Conservation (phyloP, 2,797 vertebrate genomes). For the Rhodeus uyekii region DNA sequence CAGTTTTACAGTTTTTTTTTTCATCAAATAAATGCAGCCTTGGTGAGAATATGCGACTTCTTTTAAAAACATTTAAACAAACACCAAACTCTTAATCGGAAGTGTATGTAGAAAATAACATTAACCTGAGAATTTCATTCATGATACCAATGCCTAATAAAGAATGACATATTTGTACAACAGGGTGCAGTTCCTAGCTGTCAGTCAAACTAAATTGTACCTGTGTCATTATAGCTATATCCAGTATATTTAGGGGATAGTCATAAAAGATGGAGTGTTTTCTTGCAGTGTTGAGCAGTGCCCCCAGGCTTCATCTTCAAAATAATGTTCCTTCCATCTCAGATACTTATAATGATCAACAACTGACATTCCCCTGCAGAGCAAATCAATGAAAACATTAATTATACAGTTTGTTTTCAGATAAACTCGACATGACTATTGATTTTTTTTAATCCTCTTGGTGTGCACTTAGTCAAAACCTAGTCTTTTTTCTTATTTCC, state of each 20-base stretch:
- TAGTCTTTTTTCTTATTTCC: constrained; percentile 10
- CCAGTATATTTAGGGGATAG: not conserved
- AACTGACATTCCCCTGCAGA: constrained; percentile 29
- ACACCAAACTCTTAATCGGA: not conserved
- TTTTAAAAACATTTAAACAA: not conserved
- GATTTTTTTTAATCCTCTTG: constrained; percentile 21
- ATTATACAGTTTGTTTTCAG: constrained; percentile 38
- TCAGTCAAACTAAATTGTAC: not conserved
- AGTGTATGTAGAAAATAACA: not conserved
- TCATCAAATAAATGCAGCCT: not conserved
- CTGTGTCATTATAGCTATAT: not conserved
- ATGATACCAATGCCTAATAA: not conserved
- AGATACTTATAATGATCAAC: constrained; percentile 35
- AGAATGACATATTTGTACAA: not conserved
- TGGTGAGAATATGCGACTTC: not conserved
- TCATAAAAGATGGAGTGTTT: constrained; percentile 9
- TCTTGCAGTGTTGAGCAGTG: not conserved
- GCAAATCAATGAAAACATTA: constrained; percentile 35
- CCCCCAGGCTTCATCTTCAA: not conserved
- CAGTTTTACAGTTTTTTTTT: too few relatives aligned
- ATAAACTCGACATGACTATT: constrained; percentile 24
- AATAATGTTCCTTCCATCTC: not conserved
- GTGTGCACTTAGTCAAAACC: not conserved
- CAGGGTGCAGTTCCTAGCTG: not conserved
- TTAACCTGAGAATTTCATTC: not conserved